Evolutionary conservation across 1,140 invertebrate genomes (phyloP).

Genomic region (Caenorhabditis tropicalis): DNA sequence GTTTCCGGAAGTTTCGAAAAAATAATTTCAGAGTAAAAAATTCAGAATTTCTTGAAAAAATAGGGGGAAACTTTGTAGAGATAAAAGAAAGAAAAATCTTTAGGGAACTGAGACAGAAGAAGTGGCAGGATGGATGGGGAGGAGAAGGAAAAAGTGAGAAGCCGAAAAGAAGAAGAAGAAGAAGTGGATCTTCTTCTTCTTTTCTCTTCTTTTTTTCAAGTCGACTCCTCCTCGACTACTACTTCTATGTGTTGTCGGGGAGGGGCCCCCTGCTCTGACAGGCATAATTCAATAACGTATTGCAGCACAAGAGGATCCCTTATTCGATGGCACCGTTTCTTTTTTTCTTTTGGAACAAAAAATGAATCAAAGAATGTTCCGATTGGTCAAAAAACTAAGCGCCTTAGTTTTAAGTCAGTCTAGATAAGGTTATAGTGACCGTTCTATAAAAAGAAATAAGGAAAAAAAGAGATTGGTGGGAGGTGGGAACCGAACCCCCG

Average conservation of each 20-base stretch:
- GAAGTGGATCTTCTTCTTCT: conserved; percentile 22
- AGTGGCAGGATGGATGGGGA: background rate
- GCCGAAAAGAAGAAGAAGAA: conserved; percentile 24
- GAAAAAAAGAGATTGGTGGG: no score
- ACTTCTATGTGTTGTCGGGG: background rate
- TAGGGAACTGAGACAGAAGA: conserved; percentile 13
- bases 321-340: no score
- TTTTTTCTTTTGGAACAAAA: no score
- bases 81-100: background rate
- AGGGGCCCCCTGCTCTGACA: conserved; percentile 2
- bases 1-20: background rate
- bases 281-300: conserved; percentile 44
- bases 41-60: background rate
- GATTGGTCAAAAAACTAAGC: no score
- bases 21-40: no score
- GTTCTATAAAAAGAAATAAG: no score
- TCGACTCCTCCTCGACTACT: conserved; percentile 11
- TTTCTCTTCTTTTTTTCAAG: background rate
- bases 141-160: conserved; percentile 27
- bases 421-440: no score
- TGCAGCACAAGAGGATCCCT: conserved; percentile 36
- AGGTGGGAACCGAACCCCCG: no score
- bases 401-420: no score
- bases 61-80: background rate
- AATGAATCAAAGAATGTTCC: no score